Conservation (phyloP, 2,113 vertebrate species). For the Misgurnus anguillicaudatus region DNA sequence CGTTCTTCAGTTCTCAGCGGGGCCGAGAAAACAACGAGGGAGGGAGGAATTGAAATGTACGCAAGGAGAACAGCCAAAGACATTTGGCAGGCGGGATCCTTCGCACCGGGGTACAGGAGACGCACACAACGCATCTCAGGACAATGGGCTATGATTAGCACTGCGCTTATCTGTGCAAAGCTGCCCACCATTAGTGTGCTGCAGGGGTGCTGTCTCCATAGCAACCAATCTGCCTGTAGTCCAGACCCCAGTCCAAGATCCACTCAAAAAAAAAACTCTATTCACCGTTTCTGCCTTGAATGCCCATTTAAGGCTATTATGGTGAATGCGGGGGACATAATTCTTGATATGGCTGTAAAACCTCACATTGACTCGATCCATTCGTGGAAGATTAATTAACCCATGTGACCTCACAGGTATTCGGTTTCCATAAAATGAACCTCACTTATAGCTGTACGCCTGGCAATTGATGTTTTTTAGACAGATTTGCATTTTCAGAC, state of each 20-base stretch:
- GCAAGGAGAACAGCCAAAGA: neutral
- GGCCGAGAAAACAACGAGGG: neutral
- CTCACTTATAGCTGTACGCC: neutral
- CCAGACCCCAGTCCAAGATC: slow-evolving; percentile 49
- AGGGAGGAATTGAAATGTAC: slow-evolving; percentile 10
- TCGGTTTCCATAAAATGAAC: neutral
- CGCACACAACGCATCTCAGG: slow-evolving; percentile 15
- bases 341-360: slow-evolving; percentile 2
- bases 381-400: slow-evolving; percentile 20
- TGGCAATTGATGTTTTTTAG: neutral
- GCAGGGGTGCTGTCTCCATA: slow-evolving; percentile 54
- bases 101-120: neutral
- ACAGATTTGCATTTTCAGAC: neutral
- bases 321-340: neutral
- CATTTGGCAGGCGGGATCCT: slow-evolving; percentile 18
- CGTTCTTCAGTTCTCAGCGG: slow-evolving; percentile 16
- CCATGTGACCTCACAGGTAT: neutral
- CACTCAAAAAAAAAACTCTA: slow-evolving; percentile 27
- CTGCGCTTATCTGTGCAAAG: slow-evolving; percentile 31
- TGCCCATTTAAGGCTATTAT: slow-evolving; percentile 29
- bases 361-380: neutral
- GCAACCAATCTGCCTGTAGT: slow-evolving; percentile 53
- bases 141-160: slow-evolving; percentile 47
- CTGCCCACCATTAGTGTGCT: slow-evolving; percentile 47
- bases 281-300: slow-evolving; percentile 28